Evolutionary conservation across 1,140 invertebrate species (phyloP).

Genomic region (Papilio dardanus): DNA sequence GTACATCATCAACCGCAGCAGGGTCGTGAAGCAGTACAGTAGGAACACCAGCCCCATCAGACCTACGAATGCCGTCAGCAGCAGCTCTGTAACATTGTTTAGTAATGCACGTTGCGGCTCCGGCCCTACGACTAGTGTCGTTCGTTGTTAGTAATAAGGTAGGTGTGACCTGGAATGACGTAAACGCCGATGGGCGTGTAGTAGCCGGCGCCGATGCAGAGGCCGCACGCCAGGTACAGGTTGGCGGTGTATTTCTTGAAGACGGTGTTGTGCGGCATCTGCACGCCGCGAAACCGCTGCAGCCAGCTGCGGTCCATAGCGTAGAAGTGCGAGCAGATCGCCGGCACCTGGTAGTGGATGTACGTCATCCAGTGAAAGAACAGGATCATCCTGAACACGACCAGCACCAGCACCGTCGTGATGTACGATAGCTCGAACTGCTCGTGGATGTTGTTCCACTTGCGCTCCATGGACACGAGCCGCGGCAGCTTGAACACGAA

Average conservation of each 20-base stretch:
- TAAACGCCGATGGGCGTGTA: conserved; percentile 44
- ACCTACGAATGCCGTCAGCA: conserved; percentile 43
- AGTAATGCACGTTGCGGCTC: neutral
- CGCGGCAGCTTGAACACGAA: conserved; percentile 52
- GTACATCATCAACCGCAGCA: conserved; percentile 54
- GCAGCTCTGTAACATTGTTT: conserved; percentile 34
- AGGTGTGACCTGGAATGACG: conserved; percentile 31
- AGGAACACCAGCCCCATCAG: conserved; percentile 51
- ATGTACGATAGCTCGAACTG: conserved; percentile 51
- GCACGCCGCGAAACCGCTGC: conserved; percentile 36
- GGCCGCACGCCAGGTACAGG: conserved; percentile 47
- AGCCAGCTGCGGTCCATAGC: conserved; percentile 37
- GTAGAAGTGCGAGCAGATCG: conserved; percentile 46
- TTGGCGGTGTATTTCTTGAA: conserved; percentile 49
- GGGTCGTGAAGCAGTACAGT: conserved; percentile 48
- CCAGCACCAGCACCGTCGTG: conserved; percentile 37
- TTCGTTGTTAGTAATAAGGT: neutral
- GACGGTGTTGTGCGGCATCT: conserved; percentile 11
- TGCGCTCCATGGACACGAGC: conserved; percentile 24
- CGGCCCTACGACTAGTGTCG: neutral
- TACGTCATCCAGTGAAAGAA: conserved; percentile 61
- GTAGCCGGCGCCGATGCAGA: conserved; percentile 51
- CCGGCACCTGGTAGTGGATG: conserved; percentile 52
- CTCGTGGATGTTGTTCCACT: conserved; percentile 43
- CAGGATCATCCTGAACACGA: conserved; percentile 41